Percentiles rank a stretch among this genome's conserved stretches.
Conservation (phyloP, 2,888 invertebrate species). For the Thalpophila matura region DNA sequence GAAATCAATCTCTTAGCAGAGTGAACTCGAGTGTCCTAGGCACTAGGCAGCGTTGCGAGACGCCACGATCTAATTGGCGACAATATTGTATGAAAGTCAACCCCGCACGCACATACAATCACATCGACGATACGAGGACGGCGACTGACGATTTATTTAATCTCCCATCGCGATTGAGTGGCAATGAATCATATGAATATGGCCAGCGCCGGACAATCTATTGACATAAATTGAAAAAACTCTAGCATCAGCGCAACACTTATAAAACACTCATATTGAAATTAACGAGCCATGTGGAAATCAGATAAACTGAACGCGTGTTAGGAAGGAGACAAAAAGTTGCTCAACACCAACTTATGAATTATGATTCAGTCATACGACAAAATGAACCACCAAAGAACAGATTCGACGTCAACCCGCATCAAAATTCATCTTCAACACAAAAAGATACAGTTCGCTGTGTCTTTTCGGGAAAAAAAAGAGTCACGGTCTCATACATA, state of each 20-base stretch:
- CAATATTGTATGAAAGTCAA: slow-evolving; percentile 71
- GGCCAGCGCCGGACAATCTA: slow-evolving; percentile 67
- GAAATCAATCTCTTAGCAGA: slow-evolving; percentile 57
- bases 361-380: slow-evolving; percentile 76
- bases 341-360: slow-evolving; percentile 69
- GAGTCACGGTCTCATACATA: slow-evolving; percentile 70
- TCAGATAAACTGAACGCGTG: slow-evolving; percentile 63
- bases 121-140: slow-evolving; percentile 68
- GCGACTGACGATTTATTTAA: slow-evolving; percentile 79
- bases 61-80: slow-evolving; percentile 70
- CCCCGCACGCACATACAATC: slow-evolving; percentile 64
- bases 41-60: slow-evolving; percentile 64
- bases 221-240: slow-evolving; percentile 81
- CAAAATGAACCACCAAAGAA: slow-evolving; percentile 72
- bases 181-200: slow-evolving; percentile 76
- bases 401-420: slow-evolving; percentile 79
- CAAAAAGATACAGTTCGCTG: slow-evolving; percentile 70
- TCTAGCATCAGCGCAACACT: slow-evolving; percentile 65
- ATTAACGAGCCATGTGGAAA: slow-evolving; percentile 66
- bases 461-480: slow-evolving; percentile 68
- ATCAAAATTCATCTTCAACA: slow-evolving; percentile 78
- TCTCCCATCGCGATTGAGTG: slow-evolving; percentile 74
- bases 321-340: slow-evolving; percentile 63
- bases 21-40: slow-evolving; percentile 60
- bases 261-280: slow-evolving; percentile 70